These are phyloP conservation scores for Erannis defoliaria DNA, from an alignment of 2,888 invertebrate genomes.

Conservation along the genomic window DNA sequence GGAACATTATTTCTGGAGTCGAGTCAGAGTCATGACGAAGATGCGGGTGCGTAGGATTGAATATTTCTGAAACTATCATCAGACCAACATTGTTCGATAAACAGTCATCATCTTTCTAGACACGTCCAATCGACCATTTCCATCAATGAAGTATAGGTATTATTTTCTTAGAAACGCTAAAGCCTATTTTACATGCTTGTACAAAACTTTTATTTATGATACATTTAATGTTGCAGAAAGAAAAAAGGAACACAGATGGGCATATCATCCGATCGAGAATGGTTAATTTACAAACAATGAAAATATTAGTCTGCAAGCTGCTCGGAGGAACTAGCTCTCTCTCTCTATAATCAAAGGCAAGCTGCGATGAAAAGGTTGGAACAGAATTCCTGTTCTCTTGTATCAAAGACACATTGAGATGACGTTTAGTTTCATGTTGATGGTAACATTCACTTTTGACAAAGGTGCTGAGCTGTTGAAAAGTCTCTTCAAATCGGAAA, in stretches of 20 bases:
- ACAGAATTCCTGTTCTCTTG: too few relatives aligned
- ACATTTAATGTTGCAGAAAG: too few relatives aligned
- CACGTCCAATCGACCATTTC: constrained; percentile 4
- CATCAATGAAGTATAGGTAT: constrained; percentile 5
- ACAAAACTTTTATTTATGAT: too few relatives aligned
- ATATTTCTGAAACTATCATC: constrained; percentile 45
- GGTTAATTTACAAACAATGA: too few relatives aligned
- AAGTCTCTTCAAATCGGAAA: too few relatives aligned
- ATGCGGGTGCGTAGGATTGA: constrained; percentile 60
- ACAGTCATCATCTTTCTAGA: constrained; percentile 43
- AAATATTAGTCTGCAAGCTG: too few relatives aligned
- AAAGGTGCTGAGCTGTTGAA: not conserved
- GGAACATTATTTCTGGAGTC: constrained; percentile 63
- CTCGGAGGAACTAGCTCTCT: not conserved
- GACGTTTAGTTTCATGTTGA: not conserved
- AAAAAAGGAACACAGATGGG: too few relatives aligned
- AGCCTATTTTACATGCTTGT: too few relatives aligned
- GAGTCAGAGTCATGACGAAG: constrained; percentile 64
- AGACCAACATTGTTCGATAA: constrained; percentile 39
- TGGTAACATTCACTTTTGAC: not conserved
- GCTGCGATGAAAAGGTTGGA: too few relatives aligned
- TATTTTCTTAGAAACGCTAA: too few relatives aligned
- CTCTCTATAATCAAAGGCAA: too few relatives aligned
- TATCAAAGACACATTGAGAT: not conserved
- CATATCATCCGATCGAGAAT: too few relatives aligned